Percentiles rank a stretch among this genome's conserved stretches.
Evolutionary conservation across 1,140 invertebrate genomes (phyloP).

Genomic region (Cherax destructor): DNA sequence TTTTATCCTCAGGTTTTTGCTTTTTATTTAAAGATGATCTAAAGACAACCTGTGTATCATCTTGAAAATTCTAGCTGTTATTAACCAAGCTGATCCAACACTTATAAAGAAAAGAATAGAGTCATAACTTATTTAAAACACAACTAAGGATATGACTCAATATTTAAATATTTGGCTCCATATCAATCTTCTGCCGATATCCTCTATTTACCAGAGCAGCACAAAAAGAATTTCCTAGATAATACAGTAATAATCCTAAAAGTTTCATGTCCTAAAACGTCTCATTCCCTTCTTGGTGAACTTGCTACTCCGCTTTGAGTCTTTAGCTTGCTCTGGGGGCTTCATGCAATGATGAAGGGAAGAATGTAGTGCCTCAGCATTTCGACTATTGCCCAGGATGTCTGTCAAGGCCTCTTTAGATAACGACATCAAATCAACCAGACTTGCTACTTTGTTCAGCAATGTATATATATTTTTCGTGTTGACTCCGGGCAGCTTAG

Average conservation of each 20-base stretch:
- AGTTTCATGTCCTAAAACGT: slow-evolving; percentile 22
- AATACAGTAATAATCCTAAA: not conserved
- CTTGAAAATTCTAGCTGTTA: too few relatives aligned
- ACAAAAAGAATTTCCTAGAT: not conserved
- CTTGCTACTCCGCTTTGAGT: slow-evolving; percentile 27
- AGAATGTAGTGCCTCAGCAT: slow-evolving; percentile 75
- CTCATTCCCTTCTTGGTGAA: slow-evolving; percentile 51
- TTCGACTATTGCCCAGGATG: slow-evolving; percentile 80
- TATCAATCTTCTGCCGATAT: not conserved
- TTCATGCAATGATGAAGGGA: slow-evolving; percentile 75
- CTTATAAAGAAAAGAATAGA: too few relatives aligned
- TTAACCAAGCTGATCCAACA: too few relatives aligned
- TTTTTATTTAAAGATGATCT: too few relatives aligned
- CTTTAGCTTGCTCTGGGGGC: slow-evolving; percentile 39
- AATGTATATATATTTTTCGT: slow-evolving; percentile 89
- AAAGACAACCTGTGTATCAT: too few relatives aligned
- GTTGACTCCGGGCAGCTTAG: slow-evolving; percentile 92
- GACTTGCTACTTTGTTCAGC: slow-evolving; percentile 86
- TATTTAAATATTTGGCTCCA: too few relatives aligned
- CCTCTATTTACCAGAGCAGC: not conserved
- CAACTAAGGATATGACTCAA: too few relatives aligned
- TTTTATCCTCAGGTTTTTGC: too few relatives aligned
- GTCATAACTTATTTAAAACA: too few relatives aligned
- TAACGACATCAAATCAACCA: slow-evolving; percentile 77
- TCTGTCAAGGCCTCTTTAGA: slow-evolving; percentile 80